Evolutionary conservation across 2,888 invertebrate genomes (phyloP), one percentile per base, ranked within the genome.

Genomic region (Calameuta idolon): DNA sequence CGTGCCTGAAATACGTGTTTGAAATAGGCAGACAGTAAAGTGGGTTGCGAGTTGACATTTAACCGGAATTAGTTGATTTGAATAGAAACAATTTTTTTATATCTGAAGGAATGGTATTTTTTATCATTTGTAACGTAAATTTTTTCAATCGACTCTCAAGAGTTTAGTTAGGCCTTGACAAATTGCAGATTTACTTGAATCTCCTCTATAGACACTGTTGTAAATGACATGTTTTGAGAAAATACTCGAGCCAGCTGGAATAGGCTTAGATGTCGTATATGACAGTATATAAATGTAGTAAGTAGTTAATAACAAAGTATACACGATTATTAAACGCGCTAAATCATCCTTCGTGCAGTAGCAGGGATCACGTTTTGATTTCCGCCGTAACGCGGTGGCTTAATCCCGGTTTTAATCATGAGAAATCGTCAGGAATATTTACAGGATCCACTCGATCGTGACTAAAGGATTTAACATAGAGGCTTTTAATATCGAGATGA

Each of bases 371-470:
- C 79, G 76, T 83, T 83, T 85, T 83, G 82, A 85, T 86, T 87
- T 87, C 83, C 83, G 82, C 80, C 83, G 82, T 83, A 69, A 79
- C 76, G 69, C 55, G 55, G 82, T 78, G 73, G 76, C 79, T 83
- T 87, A 87, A 88, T 89, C 87, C 81, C 77, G 78, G 33, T 34
- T 35, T 84, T 86, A 85, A 87, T 88, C 87, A 85, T 87, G 89
- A 90, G 85, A 89, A 90, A 89, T 88, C 85, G 83, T 83, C 82
- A 73, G 31, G 81, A 81, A 78, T 55, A 84, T 82, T 82, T 80
- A 34, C 55, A 69, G 80, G 79, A 76, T 78, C 76, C 35, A 33
- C 37, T 34, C 69, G 31, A 69, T 30, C 37, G 68, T 40, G 68
- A 34, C 30, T 35, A 31, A 37, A 68, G 37, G 75, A 78, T 80